Conservation (phyloP, 2,888 invertebrate species). For the Chloromyia formosa region DNA sequence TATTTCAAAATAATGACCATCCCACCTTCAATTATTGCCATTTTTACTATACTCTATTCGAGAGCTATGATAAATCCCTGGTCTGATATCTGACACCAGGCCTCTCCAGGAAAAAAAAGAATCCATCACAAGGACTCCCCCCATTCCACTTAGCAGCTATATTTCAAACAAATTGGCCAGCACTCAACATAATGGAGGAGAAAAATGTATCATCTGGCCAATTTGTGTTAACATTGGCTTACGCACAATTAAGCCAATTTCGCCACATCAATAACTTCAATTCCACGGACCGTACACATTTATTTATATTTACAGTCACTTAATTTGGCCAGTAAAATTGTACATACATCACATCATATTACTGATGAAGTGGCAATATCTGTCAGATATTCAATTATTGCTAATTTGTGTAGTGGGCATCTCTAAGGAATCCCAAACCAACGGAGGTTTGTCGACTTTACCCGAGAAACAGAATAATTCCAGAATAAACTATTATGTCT, state of each 20-base stretch:
- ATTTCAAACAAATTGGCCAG: no score
- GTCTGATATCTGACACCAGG: no score
- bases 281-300: not conserved
- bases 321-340: not conserved
- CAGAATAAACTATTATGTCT: not conserved
- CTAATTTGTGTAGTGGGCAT: not conserved
- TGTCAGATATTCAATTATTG: no score
- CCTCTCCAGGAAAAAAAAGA: no score
- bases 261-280: not conserved
- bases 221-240: not conserved
- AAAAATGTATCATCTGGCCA: not conserved
- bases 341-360: not conserved
- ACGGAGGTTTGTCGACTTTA: not conserved
- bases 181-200: no score
- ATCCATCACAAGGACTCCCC: no score
- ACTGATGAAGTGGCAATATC: no score
- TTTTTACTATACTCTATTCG: no score
- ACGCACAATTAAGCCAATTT: not conserved
- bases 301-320: constrained; percentile 1
- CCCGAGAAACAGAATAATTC: not conserved
- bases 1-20: no score
- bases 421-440: not conserved
- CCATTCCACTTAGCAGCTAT: no score
- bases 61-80: no score
- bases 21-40: no score